phyloP scores from a whole-genome alignment of 2,888 invertebrate species.

The Elgonia sp. region DNA sequence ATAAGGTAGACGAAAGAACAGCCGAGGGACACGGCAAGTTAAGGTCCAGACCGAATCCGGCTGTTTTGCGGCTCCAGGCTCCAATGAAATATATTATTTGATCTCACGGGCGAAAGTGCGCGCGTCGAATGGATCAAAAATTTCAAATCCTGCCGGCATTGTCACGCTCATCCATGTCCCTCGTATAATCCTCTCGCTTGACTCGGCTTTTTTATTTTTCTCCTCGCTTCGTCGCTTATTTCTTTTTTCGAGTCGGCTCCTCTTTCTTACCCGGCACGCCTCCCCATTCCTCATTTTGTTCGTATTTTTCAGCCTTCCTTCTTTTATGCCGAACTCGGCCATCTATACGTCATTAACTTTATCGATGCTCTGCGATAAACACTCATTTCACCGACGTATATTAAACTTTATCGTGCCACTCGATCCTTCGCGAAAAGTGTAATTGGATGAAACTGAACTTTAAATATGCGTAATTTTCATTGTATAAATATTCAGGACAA shows the following conservation, averaged over 20 bases:
- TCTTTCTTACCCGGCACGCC: slow-evolving; percentile 75
- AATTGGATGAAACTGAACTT: too few relatives aligned
- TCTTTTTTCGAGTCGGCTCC: slow-evolving; percentile 68
- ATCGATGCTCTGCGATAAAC: slow-evolving; percentile 75
- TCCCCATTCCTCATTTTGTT: slow-evolving; percentile 70
- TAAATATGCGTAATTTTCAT: too few relatives aligned
- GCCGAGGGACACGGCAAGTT: slow-evolving; percentile 79
- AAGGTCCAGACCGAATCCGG: slow-evolving; percentile 83
- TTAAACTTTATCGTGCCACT: slow-evolving; percentile 49
- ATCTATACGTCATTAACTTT: slow-evolving; percentile 76
- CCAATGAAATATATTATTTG: slow-evolving; percentile 75
- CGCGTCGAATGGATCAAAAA: slow-evolving; percentile 75
- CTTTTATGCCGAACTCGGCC: slow-evolving; percentile 62
- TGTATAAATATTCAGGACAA: too few relatives aligned
- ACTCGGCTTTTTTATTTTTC: slow-evolving; percentile 63
- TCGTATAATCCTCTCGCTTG: slow-evolving; percentile 75
- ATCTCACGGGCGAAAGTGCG: slow-evolving; percentile 69
- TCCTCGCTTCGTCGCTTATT: slow-evolving; percentile 12
- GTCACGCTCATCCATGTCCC: slow-evolving; percentile 71
- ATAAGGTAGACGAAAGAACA: slow-evolving; percentile 18
- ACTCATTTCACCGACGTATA: slow-evolving; percentile 59
- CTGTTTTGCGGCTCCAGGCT: slow-evolving; percentile 82
- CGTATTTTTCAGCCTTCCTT: slow-evolving; percentile 57
- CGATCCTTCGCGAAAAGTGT: background rate
- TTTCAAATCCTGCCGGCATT: slow-evolving; percentile 74